These are phyloP conservation scores for Corvus moneduloides DNA, from an alignment of 2,113 vertebrate genomes.

Conservation along the genomic window DNA sequence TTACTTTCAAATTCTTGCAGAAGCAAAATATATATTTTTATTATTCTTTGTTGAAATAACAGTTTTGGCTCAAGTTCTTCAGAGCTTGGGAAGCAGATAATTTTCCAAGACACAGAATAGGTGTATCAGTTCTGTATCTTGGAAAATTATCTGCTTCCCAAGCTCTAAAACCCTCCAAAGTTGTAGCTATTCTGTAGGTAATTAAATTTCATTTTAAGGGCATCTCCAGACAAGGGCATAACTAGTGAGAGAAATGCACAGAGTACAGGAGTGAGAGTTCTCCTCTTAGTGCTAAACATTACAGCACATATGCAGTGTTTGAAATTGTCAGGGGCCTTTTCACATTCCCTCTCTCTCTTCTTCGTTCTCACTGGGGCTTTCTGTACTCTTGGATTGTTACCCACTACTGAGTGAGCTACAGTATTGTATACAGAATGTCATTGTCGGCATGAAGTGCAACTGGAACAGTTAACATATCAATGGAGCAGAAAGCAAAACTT, in stretches of 20 bases:
- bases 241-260: not conserved
- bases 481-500: not conserved
- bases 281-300: not conserved
- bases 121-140: not conserved
- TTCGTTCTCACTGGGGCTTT: not conserved
- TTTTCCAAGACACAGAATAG: not conserved
- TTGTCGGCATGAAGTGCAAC: not conserved
- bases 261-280: not conserved
- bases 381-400: not conserved
- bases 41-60: not conserved
- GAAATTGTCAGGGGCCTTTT: not conserved
- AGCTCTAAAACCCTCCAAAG: not conserved
- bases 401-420: not conserved
- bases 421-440: not conserved
- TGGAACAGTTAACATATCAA: not conserved
- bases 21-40: not conserved
- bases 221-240: not conserved
- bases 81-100: not conserved
- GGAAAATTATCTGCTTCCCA: not conserved
- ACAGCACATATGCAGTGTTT: not conserved
- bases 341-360: not conserved
- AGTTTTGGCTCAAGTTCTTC: not conserved
- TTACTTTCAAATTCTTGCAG: not conserved
- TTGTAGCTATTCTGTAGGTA: not conserved
- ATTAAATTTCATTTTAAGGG: not conserved